Evolutionary conservation across 2,888 invertebrate species (phyloP), one percentile per base, ranked within the genome.

Genomic region (Colletes collaris): DNA sequence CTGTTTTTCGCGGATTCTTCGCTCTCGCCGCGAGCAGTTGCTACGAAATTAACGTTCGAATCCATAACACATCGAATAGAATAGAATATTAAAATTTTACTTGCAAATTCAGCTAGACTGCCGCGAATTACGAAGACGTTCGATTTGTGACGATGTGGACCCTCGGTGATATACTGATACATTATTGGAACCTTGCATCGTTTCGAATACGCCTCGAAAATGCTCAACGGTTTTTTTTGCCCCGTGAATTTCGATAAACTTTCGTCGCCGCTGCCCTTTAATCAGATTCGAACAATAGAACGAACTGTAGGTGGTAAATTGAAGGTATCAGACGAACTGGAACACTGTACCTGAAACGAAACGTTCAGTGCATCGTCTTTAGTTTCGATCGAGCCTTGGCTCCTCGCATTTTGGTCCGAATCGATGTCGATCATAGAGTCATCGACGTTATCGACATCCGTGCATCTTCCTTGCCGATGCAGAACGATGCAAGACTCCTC

Each of bases 161-260:
- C 58, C 0, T 72, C 65, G 4, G 7, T 60, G 7, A 63, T 55
- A 49, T 52, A 56, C 5, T 83, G 59, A 13, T 86, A 90, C 4
- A 70, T 67, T 16, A 89, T 35, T 6, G 72, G 16, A 35, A 78
- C 59, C 3, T 80, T 66, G 69, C 85, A 89, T 10, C 86, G 83
- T 3, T 79, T 66, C 7, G 90, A 85, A 35, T 87, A 89, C 1
- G 81, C 75, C 37, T 86, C 78, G 10, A 89, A 68, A 0, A 89
- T 84, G 16, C 44, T 69, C 40, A 83, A 65, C 0, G 90, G 78
- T 2, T 75, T 81, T 11, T 81, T 81, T 11, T n/a, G 68, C 2
- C 27, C 37, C 1, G 10, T 6, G 35, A 49, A 63, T 63, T 73
- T 44, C 7, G 16, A 2, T 7, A n/a, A 65, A 40, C 49, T 69